phyloP scores from a whole-genome alignment of 2,888 invertebrate species.

The Lumbricus terrestris region DNA sequence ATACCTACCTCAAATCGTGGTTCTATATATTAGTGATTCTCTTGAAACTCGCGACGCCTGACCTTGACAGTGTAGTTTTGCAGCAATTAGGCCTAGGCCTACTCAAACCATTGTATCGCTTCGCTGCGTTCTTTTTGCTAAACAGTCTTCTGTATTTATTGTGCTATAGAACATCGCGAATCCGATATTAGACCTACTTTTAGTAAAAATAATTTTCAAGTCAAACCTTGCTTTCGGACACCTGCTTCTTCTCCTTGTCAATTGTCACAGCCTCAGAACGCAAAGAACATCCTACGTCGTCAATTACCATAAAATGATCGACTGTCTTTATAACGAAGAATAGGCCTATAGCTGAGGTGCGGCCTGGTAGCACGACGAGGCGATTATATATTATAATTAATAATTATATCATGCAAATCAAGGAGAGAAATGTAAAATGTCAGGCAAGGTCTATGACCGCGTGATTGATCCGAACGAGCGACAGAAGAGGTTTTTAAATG shows the following conservation, averaged over 20 bases:
- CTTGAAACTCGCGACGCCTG: background rate
- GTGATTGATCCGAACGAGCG: background rate
- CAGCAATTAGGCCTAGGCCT: too few species aligned
- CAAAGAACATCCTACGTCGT: background rate
- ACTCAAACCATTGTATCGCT: background rate
- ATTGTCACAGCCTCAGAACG: background rate
- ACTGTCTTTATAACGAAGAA: background rate
- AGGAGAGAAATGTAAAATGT: background rate
- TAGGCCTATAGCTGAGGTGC: background rate
- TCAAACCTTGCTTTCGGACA: background rate
- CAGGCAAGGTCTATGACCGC: background rate
- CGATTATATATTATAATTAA: too few species aligned
- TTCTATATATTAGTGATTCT: too few species aligned
- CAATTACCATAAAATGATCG: background rate
- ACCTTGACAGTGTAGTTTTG: background rate
- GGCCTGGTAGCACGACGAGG: background rate
- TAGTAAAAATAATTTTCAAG: background rate
- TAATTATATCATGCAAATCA: background rate
- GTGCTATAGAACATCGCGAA: background rate
- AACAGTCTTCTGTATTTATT: background rate
- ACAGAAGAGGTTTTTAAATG: background rate
- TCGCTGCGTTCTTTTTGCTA: background rate
- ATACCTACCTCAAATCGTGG: too few species aligned
- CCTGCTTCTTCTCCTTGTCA: background rate
- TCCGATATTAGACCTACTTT: background rate